Evolutionary conservation across 2,797 vertebrate genomes (phyloP).

Genomic region (Xiphophorus birchmanni): DNA sequence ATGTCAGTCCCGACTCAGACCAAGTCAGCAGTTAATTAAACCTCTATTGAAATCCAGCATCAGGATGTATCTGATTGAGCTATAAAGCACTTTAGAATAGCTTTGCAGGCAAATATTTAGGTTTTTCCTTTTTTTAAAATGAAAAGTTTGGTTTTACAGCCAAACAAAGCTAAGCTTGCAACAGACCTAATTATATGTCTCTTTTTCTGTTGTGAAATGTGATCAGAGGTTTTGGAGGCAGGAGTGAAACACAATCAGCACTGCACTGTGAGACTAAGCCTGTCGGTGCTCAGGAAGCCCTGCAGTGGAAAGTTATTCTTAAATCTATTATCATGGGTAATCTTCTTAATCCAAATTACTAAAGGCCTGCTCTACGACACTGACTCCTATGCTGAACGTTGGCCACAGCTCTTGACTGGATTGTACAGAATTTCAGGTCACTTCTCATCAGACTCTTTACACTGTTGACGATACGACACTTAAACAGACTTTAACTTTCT

Average conservation of each 20-base stretch:
- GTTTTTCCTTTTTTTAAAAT: background rate
- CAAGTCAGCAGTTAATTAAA: background rate
- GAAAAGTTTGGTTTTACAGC: slow-evolving; percentile 7
- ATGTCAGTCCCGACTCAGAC: background rate
- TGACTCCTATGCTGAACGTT: slow-evolving; percentile 45
- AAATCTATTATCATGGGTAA: slow-evolving; percentile 80
- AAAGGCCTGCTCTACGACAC: slow-evolving; percentile 59
- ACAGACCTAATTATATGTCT: background rate
- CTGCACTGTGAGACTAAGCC: slow-evolving; percentile 42
- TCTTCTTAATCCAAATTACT: slow-evolving; percentile 78
- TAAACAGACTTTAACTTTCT: slow-evolving; percentile 15
- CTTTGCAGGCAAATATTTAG: background rate
- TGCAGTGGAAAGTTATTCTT: slow-evolving; percentile 73
- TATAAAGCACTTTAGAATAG: background rate
- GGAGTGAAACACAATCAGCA: slow-evolving; percentile 43
- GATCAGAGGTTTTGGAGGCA: slow-evolving; percentile 16
- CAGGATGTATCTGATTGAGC: background rate
- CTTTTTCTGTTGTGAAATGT: slow-evolving; percentile 19
- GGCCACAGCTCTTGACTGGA: slow-evolving; percentile 44
- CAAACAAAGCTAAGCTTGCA: slow-evolving; percentile 6
- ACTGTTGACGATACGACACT: slow-evolving; percentile 28
- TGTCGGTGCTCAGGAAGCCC: slow-evolving; percentile 53
- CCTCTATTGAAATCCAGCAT: background rate
- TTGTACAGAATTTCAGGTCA: slow-evolving; percentile 34
- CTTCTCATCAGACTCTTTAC: slow-evolving; percentile 14